These are phyloP conservation scores for Lithophane leautieri DNA, from an alignment of 2,888 invertebrate species.

Conservation along the genomic window DNA sequence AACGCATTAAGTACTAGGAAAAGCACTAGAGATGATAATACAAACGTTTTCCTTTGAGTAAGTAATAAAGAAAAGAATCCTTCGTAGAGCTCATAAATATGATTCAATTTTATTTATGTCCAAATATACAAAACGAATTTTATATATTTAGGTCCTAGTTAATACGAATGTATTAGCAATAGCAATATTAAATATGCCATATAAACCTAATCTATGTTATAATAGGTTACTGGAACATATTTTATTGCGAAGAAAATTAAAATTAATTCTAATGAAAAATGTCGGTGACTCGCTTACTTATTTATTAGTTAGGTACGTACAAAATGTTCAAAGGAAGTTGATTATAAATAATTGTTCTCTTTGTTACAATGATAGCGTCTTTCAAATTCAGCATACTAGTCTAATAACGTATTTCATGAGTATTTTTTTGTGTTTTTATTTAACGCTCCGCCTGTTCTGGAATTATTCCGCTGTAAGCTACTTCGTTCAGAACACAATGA, in stretches of 20 bases:
- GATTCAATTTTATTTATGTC: conserved; percentile 7
- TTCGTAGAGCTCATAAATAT: conserved; percentile 7
- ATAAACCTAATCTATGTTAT: conserved; percentile 4
- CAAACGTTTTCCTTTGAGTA: neutral
- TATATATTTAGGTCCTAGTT: neutral
- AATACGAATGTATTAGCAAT: neutral
- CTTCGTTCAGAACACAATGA: conserved; percentile 14
- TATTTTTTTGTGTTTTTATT: conserved; percentile 41
- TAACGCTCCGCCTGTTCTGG: conserved; percentile 43
- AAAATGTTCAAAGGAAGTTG: conserved; percentile 33
- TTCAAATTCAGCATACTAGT: conserved; percentile 5
- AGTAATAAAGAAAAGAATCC: neutral
- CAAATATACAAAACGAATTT: neutral
- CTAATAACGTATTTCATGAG: conserved; percentile 12
- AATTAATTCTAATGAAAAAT: conserved; percentile 15
- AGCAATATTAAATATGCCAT: neutral
- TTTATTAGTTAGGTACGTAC: conserved; percentile 13
- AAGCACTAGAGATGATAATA: conserved; percentile 15
- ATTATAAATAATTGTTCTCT: conserved; percentile 7
- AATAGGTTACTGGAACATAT: neutral
- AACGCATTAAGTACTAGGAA: neutral
- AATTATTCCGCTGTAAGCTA: conserved; percentile 42
- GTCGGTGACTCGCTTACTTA: neutral
- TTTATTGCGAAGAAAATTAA: neutral
- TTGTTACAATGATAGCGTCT: conserved; percentile 8